Evolutionary conservation across 2,888 invertebrate species (phyloP).

Genomic region (Drosophila paramelanica): DNA sequence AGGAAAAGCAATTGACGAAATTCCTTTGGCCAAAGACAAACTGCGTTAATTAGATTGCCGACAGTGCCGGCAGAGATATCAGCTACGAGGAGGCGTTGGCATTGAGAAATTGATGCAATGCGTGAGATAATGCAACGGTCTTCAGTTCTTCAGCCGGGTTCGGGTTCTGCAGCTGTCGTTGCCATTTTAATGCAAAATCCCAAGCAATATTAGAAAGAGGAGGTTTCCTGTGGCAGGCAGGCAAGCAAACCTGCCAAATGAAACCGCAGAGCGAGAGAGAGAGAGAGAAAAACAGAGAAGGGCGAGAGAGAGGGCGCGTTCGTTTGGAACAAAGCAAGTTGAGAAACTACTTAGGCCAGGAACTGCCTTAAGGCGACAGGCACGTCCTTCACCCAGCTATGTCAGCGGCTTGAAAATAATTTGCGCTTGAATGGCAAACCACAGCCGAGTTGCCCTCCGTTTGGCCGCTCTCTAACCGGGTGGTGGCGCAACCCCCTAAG

Average conservation of each 20-base stretch:
- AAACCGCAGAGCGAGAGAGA: constrained; percentile 8
- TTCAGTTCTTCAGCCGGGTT: background rate
- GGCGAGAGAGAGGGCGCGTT: background rate
- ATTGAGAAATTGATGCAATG: constrained; percentile 40
- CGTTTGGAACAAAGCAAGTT: constrained; percentile 13
- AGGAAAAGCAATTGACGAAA: constrained; percentile 20
- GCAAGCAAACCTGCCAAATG: constrained; percentile 37
- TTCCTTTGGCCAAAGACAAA: constrained; percentile 34
- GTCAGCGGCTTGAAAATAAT: constrained; percentile 63
- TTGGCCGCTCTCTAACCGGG: too few species aligned
- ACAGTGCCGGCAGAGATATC: constrained; percentile 29
- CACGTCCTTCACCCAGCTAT: constrained; percentile 48
- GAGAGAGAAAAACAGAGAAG: background rate
- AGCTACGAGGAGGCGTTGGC: constrained; percentile 32
- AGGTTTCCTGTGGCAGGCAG: constrained; percentile 5
- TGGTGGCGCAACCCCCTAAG: constrained; percentile 29
- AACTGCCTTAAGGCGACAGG: constrained; percentile 17
- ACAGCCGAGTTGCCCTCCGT: constrained; percentile 35
- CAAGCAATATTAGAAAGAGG: constrained; percentile 2
- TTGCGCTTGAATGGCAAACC: constrained; percentile 64
- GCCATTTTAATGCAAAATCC: constrained; percentile 29
- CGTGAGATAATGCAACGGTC: constrained; percentile 49
- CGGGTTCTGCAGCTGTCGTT: constrained; percentile 34
- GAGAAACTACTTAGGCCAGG: constrained; percentile 32
- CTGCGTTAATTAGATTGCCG: constrained; percentile 55